These are phyloP conservation scores for Bovichtus diacanthus DNA, from an alignment of 2,797 vertebrate species.

Conservation along the genomic window DNA sequence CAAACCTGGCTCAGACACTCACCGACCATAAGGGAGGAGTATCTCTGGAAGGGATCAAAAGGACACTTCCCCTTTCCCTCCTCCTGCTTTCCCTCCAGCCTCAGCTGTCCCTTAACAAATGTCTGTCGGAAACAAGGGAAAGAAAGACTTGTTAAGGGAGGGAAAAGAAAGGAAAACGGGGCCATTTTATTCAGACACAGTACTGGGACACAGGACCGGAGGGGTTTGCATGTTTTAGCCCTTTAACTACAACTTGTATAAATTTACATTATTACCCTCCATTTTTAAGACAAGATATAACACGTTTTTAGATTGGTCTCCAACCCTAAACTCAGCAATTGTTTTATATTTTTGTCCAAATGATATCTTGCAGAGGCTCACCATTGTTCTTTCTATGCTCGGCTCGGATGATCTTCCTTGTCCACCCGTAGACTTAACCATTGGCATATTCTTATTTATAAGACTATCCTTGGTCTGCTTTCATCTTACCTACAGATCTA, in stretches of 20 bases:
- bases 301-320: neutral
- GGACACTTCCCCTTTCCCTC: slow-evolving; percentile 88
- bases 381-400: neutral
- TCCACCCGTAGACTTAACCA: neutral
- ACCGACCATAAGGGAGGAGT: slow-evolving; percentile 87
- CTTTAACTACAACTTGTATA: neutral
- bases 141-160: slow-evolving; percentile 8
- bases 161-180: neutral
- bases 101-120: slow-evolving; percentile 78
- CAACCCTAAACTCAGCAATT: neutral
- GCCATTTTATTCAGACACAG: slow-evolving; percentile 19
- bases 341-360: neutral
- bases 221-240: neutral
- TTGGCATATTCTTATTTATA: neutral
- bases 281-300: no score
- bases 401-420: neutral
- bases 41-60: slow-evolving; percentile 87
- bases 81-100: slow-evolving; percentile 78
- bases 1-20: slow-evolving; percentile 68
- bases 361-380: neutral
- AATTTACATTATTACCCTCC: slow-evolving; percentile 10
- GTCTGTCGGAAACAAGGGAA: slow-evolving; percentile 71
- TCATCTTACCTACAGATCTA: no score
- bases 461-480: no score
- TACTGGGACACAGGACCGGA: neutral